Percentiles rank a stretch among this genome's conserved stretches.
These are phyloP conservation scores for Lymantria monacha DNA, from an alignment of 2,888 invertebrate genomes.

Conservation along the genomic window DNA sequence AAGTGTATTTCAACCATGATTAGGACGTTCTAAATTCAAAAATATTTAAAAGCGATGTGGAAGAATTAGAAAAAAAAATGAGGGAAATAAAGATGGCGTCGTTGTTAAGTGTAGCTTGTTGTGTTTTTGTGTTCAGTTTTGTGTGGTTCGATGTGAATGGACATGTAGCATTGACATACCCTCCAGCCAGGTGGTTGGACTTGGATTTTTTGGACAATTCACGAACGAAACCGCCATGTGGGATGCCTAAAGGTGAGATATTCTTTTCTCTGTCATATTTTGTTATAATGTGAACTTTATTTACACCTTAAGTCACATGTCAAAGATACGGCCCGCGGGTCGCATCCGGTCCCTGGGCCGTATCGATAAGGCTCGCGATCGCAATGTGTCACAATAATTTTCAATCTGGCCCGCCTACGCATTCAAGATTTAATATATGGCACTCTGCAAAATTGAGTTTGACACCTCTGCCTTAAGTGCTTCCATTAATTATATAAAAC, in stretches of 20 bases:
- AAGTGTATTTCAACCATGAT: constrained; percentile 20
- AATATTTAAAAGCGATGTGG: constrained; percentile 27
- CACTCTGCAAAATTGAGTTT: too few species aligned
- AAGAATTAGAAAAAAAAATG: constrained; percentile 20
- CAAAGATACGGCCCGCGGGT: too few species aligned
- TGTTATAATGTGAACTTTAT: too few species aligned
- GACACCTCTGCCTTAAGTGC: too few species aligned
- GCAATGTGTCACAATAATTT: too few species aligned
- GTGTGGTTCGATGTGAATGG: constrained; percentile 51
- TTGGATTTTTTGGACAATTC: constrained; percentile 96
- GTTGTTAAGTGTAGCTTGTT: constrained; percentile 43
- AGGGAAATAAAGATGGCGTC: constrained; percentile 49
- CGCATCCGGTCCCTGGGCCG: too few species aligned
- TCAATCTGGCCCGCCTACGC: too few species aligned
- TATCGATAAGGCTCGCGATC: too few species aligned
- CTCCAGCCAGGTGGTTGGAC: constrained; percentile 93
- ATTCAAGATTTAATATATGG: too few species aligned
- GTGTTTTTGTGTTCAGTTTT: constrained; percentile 48
- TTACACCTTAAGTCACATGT: too few species aligned
- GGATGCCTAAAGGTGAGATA: constrained; percentile 93
- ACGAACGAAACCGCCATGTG: constrained; percentile 95
- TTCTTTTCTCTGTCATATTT: not conserved
- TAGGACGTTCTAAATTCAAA: constrained; percentile 30
- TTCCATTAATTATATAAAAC: too few species aligned
- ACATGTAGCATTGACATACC: constrained; percentile 94